Base-by-base conservation (phyloP, 1,140 invertebrate genomes). In the Leptopilina clavipes region DNA sequence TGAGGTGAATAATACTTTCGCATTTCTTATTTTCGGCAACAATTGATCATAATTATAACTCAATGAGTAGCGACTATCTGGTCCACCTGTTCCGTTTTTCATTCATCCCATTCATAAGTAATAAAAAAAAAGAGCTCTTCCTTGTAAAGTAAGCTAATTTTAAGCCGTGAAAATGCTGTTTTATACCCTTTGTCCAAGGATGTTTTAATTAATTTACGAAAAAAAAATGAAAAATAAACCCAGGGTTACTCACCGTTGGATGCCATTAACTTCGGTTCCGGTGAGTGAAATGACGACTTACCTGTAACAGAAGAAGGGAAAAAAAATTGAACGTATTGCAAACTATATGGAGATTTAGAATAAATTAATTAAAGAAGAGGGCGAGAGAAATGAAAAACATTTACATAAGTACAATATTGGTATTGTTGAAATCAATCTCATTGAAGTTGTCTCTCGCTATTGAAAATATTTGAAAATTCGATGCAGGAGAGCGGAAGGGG, bases 261-360 rank as follows among this genome's bases (percentile, higher is more conserved):
- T 31, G 59, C 11, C 10, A 65, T 65, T 65, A 65, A 65, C 59
- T 65, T 65, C 59, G 59, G 59, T 65, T 65, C 59, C 59, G 59
- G 59, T 65, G 59, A 65, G 59, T 65, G 59, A 65, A 65, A 65
- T 65, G 59, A 65, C 25, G n/a, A 88, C 88, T 89, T 85, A 89
- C 88, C 86, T 88, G 76, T 45, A 89, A 89, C 83, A 85, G 40
- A 87, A 76, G 83, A 78, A 72, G 45, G 73, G 70, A 77, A 5
- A 40, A 40, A 6, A 40, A 9, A 40, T 40, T 40, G 2, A 40
- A 40, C 9, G 8, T 8, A 9, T 40, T 40, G 8, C 37, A 40
- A 40, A 40, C 37, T 3, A 40, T 7, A n/a, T n/a, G n/a, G n/a
- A n/a, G n/a, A n/a, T n/a, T n/a, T 9, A 40, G 5, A 2, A 31